Evolutionary conservation across 2,113 vertebrate genomes (phyloP).

Genomic region (Barnardius zonarius): DNA sequence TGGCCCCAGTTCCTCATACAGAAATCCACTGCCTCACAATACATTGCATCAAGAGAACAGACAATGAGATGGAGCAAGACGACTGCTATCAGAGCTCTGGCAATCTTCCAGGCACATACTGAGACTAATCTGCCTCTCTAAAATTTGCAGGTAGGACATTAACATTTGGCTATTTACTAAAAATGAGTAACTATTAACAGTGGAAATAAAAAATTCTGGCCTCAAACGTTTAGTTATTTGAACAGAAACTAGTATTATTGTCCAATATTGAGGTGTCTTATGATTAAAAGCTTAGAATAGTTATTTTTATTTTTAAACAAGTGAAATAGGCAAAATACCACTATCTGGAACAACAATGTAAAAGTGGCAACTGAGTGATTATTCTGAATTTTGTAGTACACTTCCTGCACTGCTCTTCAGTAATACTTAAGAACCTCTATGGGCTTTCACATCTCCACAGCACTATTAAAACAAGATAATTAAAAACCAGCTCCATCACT

Average conservation of each 20-base stretch:
- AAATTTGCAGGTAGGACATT: background rate
- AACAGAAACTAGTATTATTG: background rate
- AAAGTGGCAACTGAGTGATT: background rate
- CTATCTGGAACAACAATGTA: background rate
- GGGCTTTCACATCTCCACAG: background rate
- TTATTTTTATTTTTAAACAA: background rate
- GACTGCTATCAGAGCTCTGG: background rate
- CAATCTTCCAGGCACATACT: background rate
- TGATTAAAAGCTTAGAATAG: background rate
- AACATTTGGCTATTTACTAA: background rate
- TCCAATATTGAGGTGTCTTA: background rate
- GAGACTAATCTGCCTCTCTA: background rate
- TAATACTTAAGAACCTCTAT: background rate
- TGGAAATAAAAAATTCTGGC: background rate
- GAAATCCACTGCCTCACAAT: background rate
- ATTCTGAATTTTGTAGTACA: background rate
- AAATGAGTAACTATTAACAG: background rate
- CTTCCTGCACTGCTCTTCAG: background rate
- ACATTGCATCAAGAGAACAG: background rate
- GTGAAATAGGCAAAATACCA: background rate
- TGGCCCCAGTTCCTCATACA: rapidly evolving
- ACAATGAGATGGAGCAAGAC: rapidly evolving
- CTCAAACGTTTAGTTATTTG: background rate
- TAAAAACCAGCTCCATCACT: background rate
- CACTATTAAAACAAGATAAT: background rate